Conservation (phyloP, 1,140 invertebrate species). For the Coenobita brevimanus region DNA sequence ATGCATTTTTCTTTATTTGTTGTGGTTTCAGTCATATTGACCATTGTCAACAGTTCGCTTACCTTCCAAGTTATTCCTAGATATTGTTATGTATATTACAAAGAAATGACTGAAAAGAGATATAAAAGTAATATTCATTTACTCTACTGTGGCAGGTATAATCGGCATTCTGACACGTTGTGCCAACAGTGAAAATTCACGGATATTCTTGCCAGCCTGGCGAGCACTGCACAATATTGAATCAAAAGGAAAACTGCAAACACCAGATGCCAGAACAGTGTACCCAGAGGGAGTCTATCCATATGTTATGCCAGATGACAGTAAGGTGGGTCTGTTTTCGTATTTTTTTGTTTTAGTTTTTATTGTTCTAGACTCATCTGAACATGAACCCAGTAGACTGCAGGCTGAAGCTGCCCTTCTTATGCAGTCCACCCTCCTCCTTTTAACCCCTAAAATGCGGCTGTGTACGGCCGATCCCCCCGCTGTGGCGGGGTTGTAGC, state of each 20-base stretch:
- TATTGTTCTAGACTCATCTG: neutral
- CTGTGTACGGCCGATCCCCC: no score
- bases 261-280: neutral
- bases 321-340: neutral
- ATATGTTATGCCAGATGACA: conserved; percentile 27
- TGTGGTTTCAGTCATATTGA: no score
- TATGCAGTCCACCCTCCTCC: no score
- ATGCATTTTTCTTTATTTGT: no score
- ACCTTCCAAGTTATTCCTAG: no score
- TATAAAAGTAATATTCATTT: neutral
- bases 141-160: conserved; percentile 8
- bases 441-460: no score
- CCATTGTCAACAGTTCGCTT: no score
- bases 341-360: no score
- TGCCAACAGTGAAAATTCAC: conserved; percentile 2
- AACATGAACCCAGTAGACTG: no score
- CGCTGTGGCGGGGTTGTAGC: no score
- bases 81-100: neutral
- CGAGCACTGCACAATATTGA: conserved; percentile 32
- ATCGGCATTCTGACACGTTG: conserved; percentile 5
- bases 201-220: conserved; percentile 40
- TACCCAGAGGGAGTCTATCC: conserved; percentile 45
- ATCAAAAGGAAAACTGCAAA: no score
- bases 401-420: no score
- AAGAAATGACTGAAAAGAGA: neutral